A percentile compares a stretch with the other conserved stretches of the same genome.
These are phyloP conservation scores for Apocrypta bakeri DNA, from an alignment of 1,140 invertebrate species.

Conservation along the genomic window DNA sequence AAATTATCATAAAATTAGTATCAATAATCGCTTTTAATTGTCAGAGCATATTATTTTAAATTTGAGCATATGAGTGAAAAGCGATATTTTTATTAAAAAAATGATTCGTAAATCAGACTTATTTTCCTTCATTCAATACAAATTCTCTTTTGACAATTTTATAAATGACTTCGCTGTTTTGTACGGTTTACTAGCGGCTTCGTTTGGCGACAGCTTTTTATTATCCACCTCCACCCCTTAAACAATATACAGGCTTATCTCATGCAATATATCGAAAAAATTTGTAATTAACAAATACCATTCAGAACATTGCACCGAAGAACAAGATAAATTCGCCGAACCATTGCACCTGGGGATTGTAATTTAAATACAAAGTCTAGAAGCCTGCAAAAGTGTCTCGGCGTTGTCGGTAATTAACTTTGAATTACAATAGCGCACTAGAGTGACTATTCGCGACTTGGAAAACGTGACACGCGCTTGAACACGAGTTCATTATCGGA, in stretches of 20 bases:
- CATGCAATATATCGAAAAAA: slow-evolving; percentile 35
- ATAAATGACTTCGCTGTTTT: no score
- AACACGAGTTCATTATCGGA: slow-evolving; percentile 23
- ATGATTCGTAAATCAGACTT: no score
- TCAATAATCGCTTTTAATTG: no score
- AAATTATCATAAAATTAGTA: no score
- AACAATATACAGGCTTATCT: slow-evolving; percentile 32
- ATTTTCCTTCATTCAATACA: no score
- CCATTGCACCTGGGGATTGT: slow-evolving; percentile 22
- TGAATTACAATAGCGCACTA: slow-evolving; percentile 36
- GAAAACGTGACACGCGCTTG: slow-evolving; percentile 12
- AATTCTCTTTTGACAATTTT: no score
- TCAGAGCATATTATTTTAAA: no score
- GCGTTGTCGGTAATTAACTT: slow-evolving; percentile 46
- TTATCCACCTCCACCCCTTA: no score
- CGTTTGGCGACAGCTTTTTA: no score
- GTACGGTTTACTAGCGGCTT: no score
- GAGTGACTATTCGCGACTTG: neutral
- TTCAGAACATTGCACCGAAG: slow-evolving; percentile 33
- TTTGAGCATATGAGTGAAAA: no score
- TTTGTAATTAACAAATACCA: slow-evolving; percentile 49
- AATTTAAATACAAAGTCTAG: slow-evolving; percentile 30
- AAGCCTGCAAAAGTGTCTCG: slow-evolving; percentile 15
- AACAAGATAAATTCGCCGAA: slow-evolving; percentile 26
- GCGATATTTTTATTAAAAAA: no score